Base-by-base conservation (phyloP, 23 tunicate genomes). In the Styela clava region DNA sequence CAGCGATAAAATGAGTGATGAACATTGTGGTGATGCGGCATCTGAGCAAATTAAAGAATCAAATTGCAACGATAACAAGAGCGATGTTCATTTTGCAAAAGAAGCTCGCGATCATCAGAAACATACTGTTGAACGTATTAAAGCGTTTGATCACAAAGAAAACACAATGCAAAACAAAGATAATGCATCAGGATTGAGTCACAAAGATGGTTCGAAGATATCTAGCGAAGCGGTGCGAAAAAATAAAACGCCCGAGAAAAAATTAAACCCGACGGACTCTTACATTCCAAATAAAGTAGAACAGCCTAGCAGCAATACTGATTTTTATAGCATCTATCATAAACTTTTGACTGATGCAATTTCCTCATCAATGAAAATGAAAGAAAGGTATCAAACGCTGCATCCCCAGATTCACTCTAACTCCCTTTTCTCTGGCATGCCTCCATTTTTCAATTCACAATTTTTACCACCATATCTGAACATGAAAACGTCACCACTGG, bases 281-380 rank as follows among this genome's bases (percentile, higher is more conserved):
- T n/a, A n/a, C n/a, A n/a, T n/a, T n/a, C n/a, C 56, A 44, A 44
- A 12, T 44, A 44, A 44, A 12, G 9, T 5, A 44, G 56, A 44
- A 44, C 56, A 44, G 12, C 56, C 56, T 44, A 5, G 9, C 9
- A 12, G 7, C 7, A 12, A 5, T 44, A 12, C 56, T 5, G 81
- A 76, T 22, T 31, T 33, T 21, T 51, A 76, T 19, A 76, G 24
- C 9, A 36, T 76, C 16, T 76, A 76, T 76, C 65, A 76, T 56
- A 76, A 76, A 52, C 65, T 76, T 9, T 30, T 76, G 31, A 44
- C 81, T 21, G 81, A 76, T 23, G 81, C 81, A 12, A 44, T 76
- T 29, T 19, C 71, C 30, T 27, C 71, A 67, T 27, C 31, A 18
- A 27, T 67, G 31, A 76, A 52, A 76, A 29, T 52, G 62, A 76